These are phyloP conservation scores for Epizoanthus scotinus DNA, from an alignment of 92 coral and sea anemone species.

Conservation along the genomic window DNA sequence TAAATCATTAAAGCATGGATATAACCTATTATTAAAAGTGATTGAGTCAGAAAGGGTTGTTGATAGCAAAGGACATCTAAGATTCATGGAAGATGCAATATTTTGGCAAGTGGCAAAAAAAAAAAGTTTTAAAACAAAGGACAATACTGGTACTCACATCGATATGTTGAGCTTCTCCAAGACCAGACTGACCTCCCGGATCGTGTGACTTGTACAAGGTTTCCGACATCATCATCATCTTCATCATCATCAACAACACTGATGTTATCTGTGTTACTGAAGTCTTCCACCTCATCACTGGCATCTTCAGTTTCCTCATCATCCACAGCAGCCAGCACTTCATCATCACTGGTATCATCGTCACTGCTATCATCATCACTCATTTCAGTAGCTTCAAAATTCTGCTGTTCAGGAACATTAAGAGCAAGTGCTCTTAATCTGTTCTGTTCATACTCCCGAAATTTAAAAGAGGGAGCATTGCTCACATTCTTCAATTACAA, in stretches of 20 bases:
- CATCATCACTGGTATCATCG: conserved; percentile 31
- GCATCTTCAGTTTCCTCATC: not conserved
- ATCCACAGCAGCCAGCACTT: conserved; percentile 31
- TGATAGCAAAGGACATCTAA: conserved; percentile 3
- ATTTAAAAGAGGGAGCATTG: too few species aligned
- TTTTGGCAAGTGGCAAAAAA: conserved; percentile 9
- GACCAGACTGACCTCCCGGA: conserved; percentile 36
- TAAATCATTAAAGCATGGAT: too few species aligned
- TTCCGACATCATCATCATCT: conserved; percentile 31
- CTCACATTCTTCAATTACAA: not conserved
- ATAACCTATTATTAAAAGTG: too few species aligned
- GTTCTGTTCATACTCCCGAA: too few species aligned
- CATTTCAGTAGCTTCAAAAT: not conserved
- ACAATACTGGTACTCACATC: conserved; percentile 31
- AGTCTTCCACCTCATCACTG: not conserved
- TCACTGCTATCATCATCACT: conserved; percentile 10
- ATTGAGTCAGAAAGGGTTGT: not conserved
- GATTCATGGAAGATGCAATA: not conserved
- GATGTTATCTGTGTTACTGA: conserved; percentile 3
- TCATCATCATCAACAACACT: conserved; percentile 31
- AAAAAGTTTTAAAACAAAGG: not conserved
- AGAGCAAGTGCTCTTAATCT: too few species aligned
- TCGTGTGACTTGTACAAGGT: conserved; percentile 34
- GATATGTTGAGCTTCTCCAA: conserved; percentile 39
- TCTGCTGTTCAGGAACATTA: not conserved